Conservation (phyloP, 2,113 vertebrate genomes). For the Anarhynchus alexandrinus region DNA sequence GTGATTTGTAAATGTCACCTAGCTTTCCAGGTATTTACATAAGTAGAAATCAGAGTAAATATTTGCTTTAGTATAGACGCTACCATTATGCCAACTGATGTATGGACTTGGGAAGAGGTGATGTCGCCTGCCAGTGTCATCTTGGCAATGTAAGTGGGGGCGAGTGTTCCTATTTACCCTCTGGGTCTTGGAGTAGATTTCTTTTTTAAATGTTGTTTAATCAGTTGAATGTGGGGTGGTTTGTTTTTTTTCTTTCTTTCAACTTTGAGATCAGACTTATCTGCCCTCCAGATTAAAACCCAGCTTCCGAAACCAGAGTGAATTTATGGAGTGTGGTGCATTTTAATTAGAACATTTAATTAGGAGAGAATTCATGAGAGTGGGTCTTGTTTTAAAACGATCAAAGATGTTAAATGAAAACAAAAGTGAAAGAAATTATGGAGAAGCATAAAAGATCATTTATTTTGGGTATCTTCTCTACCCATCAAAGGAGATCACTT, state of each 20-base stretch:
- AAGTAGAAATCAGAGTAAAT: slow-evolving; percentile 31
- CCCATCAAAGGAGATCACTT: slow-evolving; percentile 34
- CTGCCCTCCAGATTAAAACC: slow-evolving; percentile 49
- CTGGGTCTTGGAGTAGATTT: not conserved
- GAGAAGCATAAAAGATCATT: slow-evolving; percentile 5
- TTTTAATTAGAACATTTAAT: slow-evolving; percentile 64
- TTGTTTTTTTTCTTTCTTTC: not conserved
- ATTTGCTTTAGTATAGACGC: slow-evolving; percentile 3
- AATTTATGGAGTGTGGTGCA: slow-evolving; percentile 47
- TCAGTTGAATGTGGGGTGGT: not conserved
- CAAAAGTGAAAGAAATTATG: slow-evolving; percentile 7
- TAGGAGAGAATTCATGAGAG: slow-evolving; percentile 44
- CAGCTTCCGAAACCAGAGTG: slow-evolving; percentile 31
- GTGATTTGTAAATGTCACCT: not conserved
- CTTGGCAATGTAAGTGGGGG: not conserved
- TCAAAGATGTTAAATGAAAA: slow-evolving; percentile 51
- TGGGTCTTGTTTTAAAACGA: slow-evolving; percentile 34
- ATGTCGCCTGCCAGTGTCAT: not conserved
- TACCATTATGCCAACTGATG: not conserved
- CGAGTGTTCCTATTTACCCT: not conserved
- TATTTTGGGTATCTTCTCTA: slow-evolving; percentile 34
- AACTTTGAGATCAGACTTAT: not conserved
- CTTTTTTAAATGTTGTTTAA: not conserved
- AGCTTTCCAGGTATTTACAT: slow-evolving; percentile 1
- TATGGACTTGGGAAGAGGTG: not conserved